These are phyloP conservation scores for Mormyrops boulengeri DNA, from an alignment of 2,797 vertebrate species.

Conservation along the genomic window DNA sequence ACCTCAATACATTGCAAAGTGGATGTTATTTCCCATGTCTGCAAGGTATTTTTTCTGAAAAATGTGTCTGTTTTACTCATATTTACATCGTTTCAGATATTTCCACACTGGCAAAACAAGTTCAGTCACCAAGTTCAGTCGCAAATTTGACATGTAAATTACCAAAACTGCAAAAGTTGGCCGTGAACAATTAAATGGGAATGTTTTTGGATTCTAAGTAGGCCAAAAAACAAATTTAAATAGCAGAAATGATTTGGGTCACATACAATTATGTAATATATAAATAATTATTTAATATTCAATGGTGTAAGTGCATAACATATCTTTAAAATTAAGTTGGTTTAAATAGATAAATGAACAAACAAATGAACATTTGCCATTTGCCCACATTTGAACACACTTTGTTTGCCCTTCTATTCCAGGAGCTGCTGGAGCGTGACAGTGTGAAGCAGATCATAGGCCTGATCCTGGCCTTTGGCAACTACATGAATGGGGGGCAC, in stretches of 20 bases:
- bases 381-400: no score
- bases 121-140: neutral
- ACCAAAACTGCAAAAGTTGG: neutral
- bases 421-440: neutral
- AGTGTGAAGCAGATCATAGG: conserved; percentile 78
- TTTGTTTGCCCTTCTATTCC: neutral
- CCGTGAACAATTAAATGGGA: neutral
- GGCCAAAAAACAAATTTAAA: neutral
- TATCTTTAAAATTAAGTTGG: no score
- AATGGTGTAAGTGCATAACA: no score
- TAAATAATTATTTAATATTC: no score
- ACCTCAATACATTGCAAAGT: conserved; percentile 67
- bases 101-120: neutral
- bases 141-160: neutral
- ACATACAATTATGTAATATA: no score
- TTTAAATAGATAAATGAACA: no score
- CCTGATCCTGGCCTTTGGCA: conserved; percentile 87
- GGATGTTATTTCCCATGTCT: neutral
- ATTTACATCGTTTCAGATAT: neutral
- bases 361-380: no score
- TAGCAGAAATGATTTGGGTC: no score
- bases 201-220: neutral
- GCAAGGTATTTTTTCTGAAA: neutral
- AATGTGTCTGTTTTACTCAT: neutral
- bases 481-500: conserved; percentile 95